Percentiles rank a stretch among this genome's conserved stretches.
These are phyloP conservation scores for Gryllus longicercus DNA, from an alignment of 2,888 invertebrate genomes.

Conservation along the genomic window DNA sequence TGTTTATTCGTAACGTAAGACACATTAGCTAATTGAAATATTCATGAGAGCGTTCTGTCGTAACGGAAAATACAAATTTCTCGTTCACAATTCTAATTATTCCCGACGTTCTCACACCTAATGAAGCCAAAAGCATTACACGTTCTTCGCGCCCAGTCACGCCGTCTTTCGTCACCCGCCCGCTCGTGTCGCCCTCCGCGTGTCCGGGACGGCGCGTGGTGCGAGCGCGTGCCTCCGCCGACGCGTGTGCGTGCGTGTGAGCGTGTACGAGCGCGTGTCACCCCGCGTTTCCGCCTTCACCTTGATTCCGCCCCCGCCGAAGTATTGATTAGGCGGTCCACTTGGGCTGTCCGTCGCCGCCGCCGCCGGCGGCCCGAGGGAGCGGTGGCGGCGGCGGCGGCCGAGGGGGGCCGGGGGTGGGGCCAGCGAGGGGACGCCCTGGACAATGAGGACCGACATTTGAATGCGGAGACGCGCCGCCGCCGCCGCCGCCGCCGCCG, in stretches of 20 bases:
- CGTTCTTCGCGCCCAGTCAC: no score
- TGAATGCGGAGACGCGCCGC: constrained; percentile 2
- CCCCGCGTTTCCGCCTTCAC: not conserved
- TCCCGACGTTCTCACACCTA: no score
- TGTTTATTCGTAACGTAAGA: no score
- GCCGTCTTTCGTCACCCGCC: not conserved
- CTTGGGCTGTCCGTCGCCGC: not conserved
- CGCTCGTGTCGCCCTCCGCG: not conserved
- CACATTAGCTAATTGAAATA: no score
- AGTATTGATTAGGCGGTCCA: constrained; percentile 17
- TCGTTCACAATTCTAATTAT: no score
- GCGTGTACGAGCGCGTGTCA: not conserved
- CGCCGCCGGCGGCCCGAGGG: not conserved
- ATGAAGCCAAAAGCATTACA: no score
- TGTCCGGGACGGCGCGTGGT: not conserved
- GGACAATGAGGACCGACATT: not conserved
- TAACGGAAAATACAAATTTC: no score
- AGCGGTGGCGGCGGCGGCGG: not conserved
- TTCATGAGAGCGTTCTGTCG: no score
- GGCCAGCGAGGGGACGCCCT: not conserved
- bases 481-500: not conserved
- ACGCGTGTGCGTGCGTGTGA: not conserved
- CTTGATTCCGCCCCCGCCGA: constrained; percentile 17
- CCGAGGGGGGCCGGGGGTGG: not conserved
- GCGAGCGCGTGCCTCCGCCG: not conserved